Evolutionary conservation across 2,113 vertebrate species (phyloP).

Genomic region (Eretmochelys imbricata): DNA sequence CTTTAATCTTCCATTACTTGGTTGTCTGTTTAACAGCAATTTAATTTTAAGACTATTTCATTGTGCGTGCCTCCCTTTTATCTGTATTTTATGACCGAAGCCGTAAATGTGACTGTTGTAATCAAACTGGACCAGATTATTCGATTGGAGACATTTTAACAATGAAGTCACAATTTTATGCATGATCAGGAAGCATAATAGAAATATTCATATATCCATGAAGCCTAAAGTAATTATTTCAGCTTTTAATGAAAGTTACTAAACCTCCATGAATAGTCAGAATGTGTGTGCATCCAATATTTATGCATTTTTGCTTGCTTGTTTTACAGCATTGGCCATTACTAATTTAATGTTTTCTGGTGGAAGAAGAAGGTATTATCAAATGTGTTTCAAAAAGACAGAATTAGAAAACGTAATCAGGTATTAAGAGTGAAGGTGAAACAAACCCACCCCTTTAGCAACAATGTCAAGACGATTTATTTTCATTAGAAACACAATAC

Average conservation of each 20-base stretch:
- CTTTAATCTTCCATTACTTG: constrained; percentile 22
- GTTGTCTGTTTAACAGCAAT: neutral
- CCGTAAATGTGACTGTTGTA: constrained; percentile 4
- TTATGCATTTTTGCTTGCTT: neutral
- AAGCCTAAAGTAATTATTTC: constrained; percentile 62
- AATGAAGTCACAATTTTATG: constrained; percentile 54
- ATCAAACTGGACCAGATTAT: constrained; percentile 32
- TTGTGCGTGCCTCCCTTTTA: neutral
- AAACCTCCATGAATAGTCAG: neutral
- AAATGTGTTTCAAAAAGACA: neutral
- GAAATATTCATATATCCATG: constrained; percentile 54
- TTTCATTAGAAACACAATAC: constrained; percentile 37
- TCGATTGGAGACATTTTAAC: constrained; percentile 36
- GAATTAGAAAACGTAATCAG: neutral
- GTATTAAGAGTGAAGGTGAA: constrained; percentile 34
- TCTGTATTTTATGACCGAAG: constrained; percentile 22
- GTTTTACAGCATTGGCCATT: neutral
- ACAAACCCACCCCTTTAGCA: constrained; percentile 15
- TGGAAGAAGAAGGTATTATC: neutral
- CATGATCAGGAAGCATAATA: constrained; percentile 53
- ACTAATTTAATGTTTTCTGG: neutral
- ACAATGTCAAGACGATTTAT: constrained; percentile 30
- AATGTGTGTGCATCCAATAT: fast-evolving
- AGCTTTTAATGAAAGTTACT: constrained; percentile 24
- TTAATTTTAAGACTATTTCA: neutral